Percentiles rank a stretch among this genome's conserved stretches.
These are phyloP conservation scores for Melieria picta DNA, from an alignment of 2,888 invertebrate species.

Conservation along the genomic window DNA sequence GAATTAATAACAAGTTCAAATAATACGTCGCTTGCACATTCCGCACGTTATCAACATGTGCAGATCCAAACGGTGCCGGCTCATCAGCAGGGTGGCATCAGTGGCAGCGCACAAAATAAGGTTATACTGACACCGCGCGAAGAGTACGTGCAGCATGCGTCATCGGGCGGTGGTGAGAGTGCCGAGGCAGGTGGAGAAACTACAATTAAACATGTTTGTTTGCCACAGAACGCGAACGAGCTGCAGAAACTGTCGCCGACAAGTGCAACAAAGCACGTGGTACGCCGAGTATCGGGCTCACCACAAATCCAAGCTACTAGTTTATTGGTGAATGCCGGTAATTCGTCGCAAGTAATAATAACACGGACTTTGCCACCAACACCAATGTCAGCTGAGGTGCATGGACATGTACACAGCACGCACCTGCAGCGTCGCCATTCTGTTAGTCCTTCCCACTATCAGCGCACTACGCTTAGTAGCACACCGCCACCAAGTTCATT, in stretches of 20 bases:
- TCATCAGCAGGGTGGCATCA: conserved; percentile 52
- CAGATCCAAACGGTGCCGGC: conserved; percentile 62
- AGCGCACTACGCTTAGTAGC: conserved; percentile 40
- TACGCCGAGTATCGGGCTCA: conserved; percentile 28
- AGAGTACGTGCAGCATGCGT: conserved; percentile 54
- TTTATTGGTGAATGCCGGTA: conserved; percentile 27
- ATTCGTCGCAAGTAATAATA: conserved; percentile 59
- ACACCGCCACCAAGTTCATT: neutral
- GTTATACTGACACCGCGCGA: conserved; percentile 62
- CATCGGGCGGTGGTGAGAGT: conserved; percentile 27
- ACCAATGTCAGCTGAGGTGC: conserved; percentile 40
- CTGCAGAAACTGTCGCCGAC: conserved; percentile 12
- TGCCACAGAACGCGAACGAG: conserved; percentile 10
- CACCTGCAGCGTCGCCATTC: conserved; percentile 54
- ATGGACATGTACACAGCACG: conserved; percentile 36
- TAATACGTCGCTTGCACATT: conserved; percentile 2
- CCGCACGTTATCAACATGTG: conserved; percentile 58
- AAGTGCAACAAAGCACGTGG: conserved; percentile 45
- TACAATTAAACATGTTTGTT: conserved; percentile 43
- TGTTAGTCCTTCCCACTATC: conserved; percentile 58
- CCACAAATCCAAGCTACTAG: neutral
- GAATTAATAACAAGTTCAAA: conserved; percentile 37
- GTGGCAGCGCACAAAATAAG: conserved; percentile 57
- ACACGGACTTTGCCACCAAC: conserved; percentile 51
- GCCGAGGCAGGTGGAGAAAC: conserved; percentile 26